Percentiles rank a stretch among this genome's conserved stretches.
Conservation (phyloP, 2,797 vertebrate genomes). For the Coregonus suidteri region DNA sequence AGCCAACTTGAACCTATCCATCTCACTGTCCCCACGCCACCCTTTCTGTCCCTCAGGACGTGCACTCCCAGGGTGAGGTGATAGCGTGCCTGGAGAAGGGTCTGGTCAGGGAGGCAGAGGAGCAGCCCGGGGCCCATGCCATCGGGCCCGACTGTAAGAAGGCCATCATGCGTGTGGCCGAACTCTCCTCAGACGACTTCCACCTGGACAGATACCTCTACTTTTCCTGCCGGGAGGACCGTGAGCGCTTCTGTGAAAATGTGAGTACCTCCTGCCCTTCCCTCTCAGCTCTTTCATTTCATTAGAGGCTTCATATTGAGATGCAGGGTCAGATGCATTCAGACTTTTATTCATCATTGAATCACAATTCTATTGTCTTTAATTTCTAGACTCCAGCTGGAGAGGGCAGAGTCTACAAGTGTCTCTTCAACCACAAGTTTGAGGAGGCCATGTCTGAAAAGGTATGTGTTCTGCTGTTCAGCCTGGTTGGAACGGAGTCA, state of each 20-base stretch:
- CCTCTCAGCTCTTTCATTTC: not conserved
- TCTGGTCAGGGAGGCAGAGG: slow-evolving; percentile 87
- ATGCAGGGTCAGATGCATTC: not conserved
- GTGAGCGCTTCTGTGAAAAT: slow-evolving; percentile 93
- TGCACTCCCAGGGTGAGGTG: slow-evolving; percentile 96
- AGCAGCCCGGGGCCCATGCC: slow-evolving; percentile 64
- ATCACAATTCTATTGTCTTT: slow-evolving; percentile 1
- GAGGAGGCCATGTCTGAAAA: slow-evolving; percentile 95
- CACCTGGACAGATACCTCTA: slow-evolving; percentile 95
- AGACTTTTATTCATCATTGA: not conserved
- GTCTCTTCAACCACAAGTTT: slow-evolving; percentile 99
- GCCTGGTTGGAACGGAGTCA: not conserved
- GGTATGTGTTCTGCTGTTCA: slow-evolving; percentile 63
- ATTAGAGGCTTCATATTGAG: not conserved
- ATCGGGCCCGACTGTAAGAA: slow-evolving; percentile 92
- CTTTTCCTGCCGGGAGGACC: slow-evolving; percentile 92
- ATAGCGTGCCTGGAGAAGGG: slow-evolving; percentile 94
- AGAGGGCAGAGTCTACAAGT: slow-evolving; percentile 96
- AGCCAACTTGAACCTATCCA: not conserved
- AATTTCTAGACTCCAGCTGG: slow-evolving; percentile 87
- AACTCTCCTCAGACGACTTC: slow-evolving; percentile 95
- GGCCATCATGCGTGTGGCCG: slow-evolving; percentile 91
- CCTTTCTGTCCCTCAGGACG: slow-evolving; percentile 73
- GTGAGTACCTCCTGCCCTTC: slow-evolving; percentile 69
- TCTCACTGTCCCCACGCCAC: not conserved